Evolutionary conservation across 1,140 invertebrate species (phyloP).

Genomic region (Diorhabda elongata): DNA sequence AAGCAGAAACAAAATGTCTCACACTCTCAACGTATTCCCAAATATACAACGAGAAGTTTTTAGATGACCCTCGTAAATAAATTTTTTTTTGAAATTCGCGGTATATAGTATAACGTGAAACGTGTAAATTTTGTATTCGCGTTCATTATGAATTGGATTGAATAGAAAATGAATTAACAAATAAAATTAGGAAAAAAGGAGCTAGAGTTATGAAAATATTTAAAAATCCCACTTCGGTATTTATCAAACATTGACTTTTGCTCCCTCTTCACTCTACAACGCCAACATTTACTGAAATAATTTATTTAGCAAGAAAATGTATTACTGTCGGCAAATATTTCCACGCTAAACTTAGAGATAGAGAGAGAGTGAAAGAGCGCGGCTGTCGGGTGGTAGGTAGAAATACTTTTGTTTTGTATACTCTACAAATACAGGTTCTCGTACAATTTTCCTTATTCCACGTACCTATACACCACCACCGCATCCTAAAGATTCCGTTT

Average conservation of each 20-base stretch:
- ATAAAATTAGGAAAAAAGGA: too few relatives aligned
- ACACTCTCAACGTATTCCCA: too few relatives aligned
- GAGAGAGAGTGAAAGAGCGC: neutral
- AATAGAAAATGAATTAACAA: too few relatives aligned
- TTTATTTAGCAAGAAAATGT: conserved; percentile 49
- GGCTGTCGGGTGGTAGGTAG: conserved; percentile 8
- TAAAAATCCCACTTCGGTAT: conserved; percentile 17
- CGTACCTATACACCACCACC: conserved; percentile 19
- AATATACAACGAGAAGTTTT: too few relatives aligned
- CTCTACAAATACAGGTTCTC: conserved; percentile 43
- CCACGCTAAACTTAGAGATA: conserved; percentile 38
- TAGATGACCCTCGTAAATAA: too few relatives aligned
- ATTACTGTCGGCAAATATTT: conserved; percentile 49
- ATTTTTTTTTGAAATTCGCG: too few relatives aligned
- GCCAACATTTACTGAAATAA: conserved; percentile 48
- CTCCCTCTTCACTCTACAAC: conserved; percentile 42
- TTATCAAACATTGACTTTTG: conserved; percentile 46
- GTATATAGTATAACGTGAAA: too few relatives aligned
- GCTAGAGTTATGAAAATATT: conserved; percentile 10
- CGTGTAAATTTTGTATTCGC: too few relatives aligned
- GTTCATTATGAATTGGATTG: too few relatives aligned
- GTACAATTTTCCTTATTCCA: conserved; percentile 40
- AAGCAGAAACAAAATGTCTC: too few relatives aligned
- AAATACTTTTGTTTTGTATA: conserved; percentile 47
- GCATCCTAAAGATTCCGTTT: conserved; percentile 40